phyloP scores from a whole-genome alignment of 2,113 vertebrate species.

The Cheirogaleus medius region DNA sequence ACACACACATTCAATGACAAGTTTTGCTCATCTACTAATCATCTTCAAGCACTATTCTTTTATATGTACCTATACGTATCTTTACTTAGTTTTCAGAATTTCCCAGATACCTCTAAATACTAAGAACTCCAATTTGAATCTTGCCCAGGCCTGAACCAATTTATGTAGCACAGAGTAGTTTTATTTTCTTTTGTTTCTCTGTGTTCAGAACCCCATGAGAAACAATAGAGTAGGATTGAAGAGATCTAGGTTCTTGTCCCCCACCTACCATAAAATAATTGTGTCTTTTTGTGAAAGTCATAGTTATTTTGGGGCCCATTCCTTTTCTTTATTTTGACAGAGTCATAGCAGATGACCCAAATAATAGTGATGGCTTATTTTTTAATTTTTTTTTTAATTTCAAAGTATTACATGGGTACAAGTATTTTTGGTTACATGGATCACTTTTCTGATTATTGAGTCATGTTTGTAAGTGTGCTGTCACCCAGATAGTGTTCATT shows the following conservation, averaged over 20 bases:
- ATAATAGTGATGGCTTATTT: neutral
- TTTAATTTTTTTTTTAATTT: too few species aligned
- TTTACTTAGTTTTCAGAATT: neutral
- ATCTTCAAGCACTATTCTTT: neutral
- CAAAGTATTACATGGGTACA: too few species aligned
- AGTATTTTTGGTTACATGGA: too few species aligned
- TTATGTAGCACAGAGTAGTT: neutral
- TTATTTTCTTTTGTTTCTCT: neutral
- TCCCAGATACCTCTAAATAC: neutral
- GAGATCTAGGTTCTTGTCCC: neutral
- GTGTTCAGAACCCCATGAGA: neutral
- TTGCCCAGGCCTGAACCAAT: neutral
- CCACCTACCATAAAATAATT: neutral
- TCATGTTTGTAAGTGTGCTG: too few species aligned
- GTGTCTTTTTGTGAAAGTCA: neutral
- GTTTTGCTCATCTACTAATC: neutral
- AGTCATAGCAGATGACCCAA: neutral
- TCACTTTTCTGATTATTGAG: too few species aligned
- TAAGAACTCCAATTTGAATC: neutral
- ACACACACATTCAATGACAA: neutral
- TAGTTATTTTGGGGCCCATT: neutral
- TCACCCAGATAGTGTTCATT: too few species aligned
- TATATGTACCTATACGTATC: neutral
- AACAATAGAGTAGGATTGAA: neutral
- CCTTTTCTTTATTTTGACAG: neutral